Percentiles rank a stretch among this genome's conserved stretches.
These are phyloP conservation scores for Luperina testacea DNA, from an alignment of 2,888 invertebrate species.

Conservation along the genomic window DNA sequence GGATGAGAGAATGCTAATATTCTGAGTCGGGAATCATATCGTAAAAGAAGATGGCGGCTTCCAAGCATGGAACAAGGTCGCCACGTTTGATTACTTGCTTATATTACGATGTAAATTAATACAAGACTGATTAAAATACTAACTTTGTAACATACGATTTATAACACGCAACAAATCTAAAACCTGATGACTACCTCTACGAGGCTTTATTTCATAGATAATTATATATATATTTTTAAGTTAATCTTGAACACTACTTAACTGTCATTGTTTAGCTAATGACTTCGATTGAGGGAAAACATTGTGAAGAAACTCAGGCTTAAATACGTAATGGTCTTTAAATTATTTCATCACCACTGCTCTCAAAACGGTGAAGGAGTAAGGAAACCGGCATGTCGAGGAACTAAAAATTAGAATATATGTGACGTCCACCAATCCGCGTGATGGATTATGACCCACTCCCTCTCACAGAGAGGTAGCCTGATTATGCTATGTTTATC, in stretches of 20 bases:
- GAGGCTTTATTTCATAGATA: neutral
- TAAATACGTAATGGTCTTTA: neutral
- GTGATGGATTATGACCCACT: too few species aligned
- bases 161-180: neutral
- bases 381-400: too few species aligned
- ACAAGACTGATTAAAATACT: neutral
- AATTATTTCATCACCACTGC: too few species aligned
- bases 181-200: neutral
- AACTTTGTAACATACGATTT: neutral
- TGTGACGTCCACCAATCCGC: too few species aligned
- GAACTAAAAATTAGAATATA: too few species aligned
- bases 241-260: neutral
- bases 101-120: neutral
- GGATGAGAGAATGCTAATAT: conserved; percentile 52
- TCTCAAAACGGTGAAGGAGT: too few species aligned
- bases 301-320: neutral
- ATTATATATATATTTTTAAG: neutral
- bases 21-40: conserved; percentile 28
- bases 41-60: conserved; percentile 37
- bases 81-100: conserved; percentile 10
- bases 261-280: neutral
- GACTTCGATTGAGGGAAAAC: neutral
- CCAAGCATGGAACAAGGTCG: conserved; percentile 1
- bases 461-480: too few species aligned
- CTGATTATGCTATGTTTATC: too few species aligned